Evolutionary conservation across 2,888 invertebrate genomes (phyloP).

Genomic region (Pseudanteris insignis): DNA sequence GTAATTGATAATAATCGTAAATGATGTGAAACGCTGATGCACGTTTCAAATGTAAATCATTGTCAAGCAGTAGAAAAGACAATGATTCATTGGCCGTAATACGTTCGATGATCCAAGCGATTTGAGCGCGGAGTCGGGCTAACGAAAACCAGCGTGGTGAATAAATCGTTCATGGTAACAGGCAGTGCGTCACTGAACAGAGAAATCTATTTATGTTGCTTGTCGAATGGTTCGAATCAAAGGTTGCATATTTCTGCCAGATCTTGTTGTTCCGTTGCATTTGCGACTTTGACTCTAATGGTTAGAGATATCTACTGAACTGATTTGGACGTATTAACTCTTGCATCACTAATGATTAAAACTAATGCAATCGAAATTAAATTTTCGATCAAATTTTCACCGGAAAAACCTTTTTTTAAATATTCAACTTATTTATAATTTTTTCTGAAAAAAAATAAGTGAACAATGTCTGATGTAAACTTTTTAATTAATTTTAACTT

Average conservation of each 20-base stretch:
- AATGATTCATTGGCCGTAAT: constrained; percentile 41
- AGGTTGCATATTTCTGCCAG: constrained; percentile 31
- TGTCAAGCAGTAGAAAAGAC: constrained; percentile 35
- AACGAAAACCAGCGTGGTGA: constrained; percentile 44
- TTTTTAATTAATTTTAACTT: too few relatives aligned
- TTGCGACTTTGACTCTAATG: constrained; percentile 14
- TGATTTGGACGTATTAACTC: not conserved
- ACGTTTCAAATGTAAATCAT: constrained; percentile 34
- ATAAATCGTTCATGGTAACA: constrained; percentile 41
- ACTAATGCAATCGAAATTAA: too few relatives aligned
- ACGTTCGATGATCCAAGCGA: constrained; percentile 39
- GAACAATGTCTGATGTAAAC: too few relatives aligned
- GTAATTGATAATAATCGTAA: constrained; percentile 28
- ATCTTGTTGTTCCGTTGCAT: constrained; percentile 16
- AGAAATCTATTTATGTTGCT: constrained; percentile 41
- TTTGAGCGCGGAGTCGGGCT: constrained; percentile 29
- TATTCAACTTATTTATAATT: too few relatives aligned
- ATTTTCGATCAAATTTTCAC: too few relatives aligned
- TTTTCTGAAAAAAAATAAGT: too few relatives aligned
- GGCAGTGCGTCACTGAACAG: constrained; percentile 37
- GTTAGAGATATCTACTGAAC: constrained; percentile 9
- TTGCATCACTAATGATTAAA: too few relatives aligned
- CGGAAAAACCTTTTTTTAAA: too few relatives aligned
- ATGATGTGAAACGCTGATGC: constrained; percentile 18
- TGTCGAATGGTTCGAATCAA: constrained; percentile 33